Evolutionary conservation across 2,888 invertebrate genomes (phyloP), one percentile per base, ranked within the genome.

Genomic region (Mythimna vitellina): DNA sequence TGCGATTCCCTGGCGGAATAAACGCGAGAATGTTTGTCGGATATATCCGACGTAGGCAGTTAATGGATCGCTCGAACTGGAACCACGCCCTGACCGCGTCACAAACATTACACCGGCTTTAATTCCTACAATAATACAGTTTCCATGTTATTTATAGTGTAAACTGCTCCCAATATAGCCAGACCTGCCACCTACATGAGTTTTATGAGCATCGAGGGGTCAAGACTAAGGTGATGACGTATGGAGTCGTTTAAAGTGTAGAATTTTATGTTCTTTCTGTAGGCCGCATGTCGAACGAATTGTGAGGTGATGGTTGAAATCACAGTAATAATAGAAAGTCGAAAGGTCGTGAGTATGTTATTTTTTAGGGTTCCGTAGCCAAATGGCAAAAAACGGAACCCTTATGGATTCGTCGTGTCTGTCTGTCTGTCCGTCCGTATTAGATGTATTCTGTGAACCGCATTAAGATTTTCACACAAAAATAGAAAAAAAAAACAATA

Each of bases 131-230:
- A 51, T 73, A 58, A 54, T 49, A 63, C 58, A 14, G 12, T 62
- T 38, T 42, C 0, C 14, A 22, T 9, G 20, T 80, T 77, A 77
- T 77, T 80, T 77, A 80, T 80, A 77, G 74, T 9, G 10, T 0
- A 0, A n/a, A 53, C 12, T n/a, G 9, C 10, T 53, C 65, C 80
- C 58, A 80, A 73, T 77, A 77, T 73, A 77, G 63, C 1, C 14
- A 35, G 63, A 17, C 49, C 66, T 54, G 9, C 9, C 35, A 60
- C n/a, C 17, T 56, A 10, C 58, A 22, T 46, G 17, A 0, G 7
- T 51, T 74, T 60, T 64, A 74, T 67, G 25, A 12, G 75, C 67
- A 9, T 20, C 0, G 10, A 51, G 77, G 74, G 80, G 80, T 77
- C 77, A 80, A 77, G 80, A 42, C 2, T 67, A 58, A 76, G 68